Percentiles rank a stretch among this genome's conserved stretches.
Evolutionary conservation across 2,888 invertebrate species (phyloP).

Genomic region (Brenthis daphne): DNA sequence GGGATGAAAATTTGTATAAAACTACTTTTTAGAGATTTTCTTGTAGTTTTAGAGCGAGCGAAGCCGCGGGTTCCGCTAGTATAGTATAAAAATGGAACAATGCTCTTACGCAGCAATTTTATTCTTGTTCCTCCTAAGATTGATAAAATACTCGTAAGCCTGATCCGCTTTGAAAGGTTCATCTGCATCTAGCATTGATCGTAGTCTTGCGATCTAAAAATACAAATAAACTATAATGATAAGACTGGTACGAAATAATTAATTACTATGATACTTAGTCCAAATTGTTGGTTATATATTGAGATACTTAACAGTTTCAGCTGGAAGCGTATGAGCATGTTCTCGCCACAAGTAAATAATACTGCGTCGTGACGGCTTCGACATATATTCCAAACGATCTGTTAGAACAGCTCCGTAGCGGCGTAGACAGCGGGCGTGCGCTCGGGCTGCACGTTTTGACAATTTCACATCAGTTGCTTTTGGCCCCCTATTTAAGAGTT

Average conservation of each 20-base stretch:
- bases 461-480: slow-evolving; percentile 69
- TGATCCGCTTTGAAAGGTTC: slow-evolving; percentile 76
- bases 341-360: slow-evolving; percentile 70
- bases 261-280: too few relatives aligned
- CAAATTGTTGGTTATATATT: slow-evolving; percentile 13
- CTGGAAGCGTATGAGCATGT: slow-evolving; percentile 56
- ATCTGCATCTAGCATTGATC: slow-evolving; percentile 70
- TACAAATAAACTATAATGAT: neutral
- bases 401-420: slow-evolving; percentile 64
- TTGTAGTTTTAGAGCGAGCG: too few relatives aligned
- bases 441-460: slow-evolving; percentile 49
- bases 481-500: slow-evolving; percentile 52
- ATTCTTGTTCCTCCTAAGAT: slow-evolving; percentile 63
- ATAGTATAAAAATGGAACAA: neutral
- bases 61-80: too few relatives aligned
- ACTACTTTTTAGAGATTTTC: too few relatives aligned
- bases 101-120: slow-evolving; percentile 53
- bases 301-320: slow-evolving; percentile 59
- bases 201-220: slow-evolving; percentile 63
- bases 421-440: slow-evolving; percentile 64
- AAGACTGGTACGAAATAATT: neutral
- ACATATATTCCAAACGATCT: slow-evolving; percentile 64
- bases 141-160: slow-evolving; percentile 73
- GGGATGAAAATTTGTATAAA: too few relatives aligned
- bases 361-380: slow-evolving; percentile 62